phyloP scores from a whole-genome alignment of 2,888 invertebrate genomes.

The Miltochrista miniata region DNA sequence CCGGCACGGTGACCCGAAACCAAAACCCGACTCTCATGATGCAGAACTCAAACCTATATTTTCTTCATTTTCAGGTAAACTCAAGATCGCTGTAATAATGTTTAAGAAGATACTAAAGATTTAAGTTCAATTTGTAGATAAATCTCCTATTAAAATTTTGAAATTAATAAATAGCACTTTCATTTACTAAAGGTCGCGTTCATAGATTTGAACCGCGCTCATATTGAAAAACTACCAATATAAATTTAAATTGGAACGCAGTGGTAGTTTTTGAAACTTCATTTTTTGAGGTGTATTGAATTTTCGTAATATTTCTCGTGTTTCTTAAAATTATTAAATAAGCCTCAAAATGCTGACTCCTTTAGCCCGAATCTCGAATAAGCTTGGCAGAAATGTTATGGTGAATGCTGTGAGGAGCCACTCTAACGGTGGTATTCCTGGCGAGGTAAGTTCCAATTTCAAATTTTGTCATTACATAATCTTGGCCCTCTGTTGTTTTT shows the following conservation, averaged over 20 bases:
- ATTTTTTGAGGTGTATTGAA: conserved; percentile 38
- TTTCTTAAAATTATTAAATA: conserved; percentile 24
- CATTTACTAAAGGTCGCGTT: conserved; percentile 48
- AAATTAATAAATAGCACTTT: conserved; percentile 28
- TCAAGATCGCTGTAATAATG: conserved; percentile 4
- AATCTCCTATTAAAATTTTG: conserved; percentile 34
- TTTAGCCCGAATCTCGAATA: conserved; percentile 67
- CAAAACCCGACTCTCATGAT: too few species aligned
- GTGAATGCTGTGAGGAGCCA: conserved; percentile 70
- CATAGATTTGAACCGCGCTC: conserved; percentile 24
- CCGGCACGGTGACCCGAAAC: too few species aligned
- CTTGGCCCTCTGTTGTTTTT: conserved; percentile 10
- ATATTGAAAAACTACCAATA: conserved; percentile 39
- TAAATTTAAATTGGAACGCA: conserved; percentile 44
- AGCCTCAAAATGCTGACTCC: conserved; percentile 66
- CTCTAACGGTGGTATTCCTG: conserved; percentile 73
- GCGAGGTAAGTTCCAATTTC: conserved; percentile 69
- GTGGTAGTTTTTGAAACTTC: conserved; percentile 47
- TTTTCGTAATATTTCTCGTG: conserved; percentile 37
- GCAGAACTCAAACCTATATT: too few species aligned
- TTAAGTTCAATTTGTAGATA: conserved; percentile 28
- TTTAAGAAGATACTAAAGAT: conserved; percentile 3
- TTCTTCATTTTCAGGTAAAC: conserved; percentile 23
- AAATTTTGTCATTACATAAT: conserved; percentile 64
- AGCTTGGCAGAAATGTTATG: conserved; percentile 72